Conservation (phyloP, 2,888 invertebrate species). For the Netelia inedita region DNA sequence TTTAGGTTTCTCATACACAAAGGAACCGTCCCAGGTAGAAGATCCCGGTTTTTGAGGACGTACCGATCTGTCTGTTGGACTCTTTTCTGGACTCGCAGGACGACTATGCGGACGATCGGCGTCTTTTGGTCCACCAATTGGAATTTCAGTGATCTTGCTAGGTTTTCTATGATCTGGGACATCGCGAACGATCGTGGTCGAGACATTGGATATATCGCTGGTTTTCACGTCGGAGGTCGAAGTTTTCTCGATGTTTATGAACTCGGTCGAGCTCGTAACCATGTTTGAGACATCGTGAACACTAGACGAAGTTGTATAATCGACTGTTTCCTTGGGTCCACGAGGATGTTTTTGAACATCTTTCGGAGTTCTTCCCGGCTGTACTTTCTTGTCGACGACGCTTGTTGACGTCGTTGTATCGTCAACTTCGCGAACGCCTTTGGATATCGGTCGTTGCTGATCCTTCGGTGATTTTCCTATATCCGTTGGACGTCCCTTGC, state of each 20-base stretch:
- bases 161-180: constrained; percentile 43
- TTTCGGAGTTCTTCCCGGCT: constrained; percentile 57
- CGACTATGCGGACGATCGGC: not conserved
- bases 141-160: constrained; percentile 37
- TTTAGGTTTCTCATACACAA: constrained; percentile 73
- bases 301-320: constrained; percentile 39
- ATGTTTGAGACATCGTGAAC: constrained; percentile 54
- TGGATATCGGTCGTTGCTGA: constrained; percentile 71
- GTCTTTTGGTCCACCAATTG: constrained; percentile 32
- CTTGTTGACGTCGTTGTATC: constrained; percentile 59
- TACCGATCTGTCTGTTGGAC: constrained; percentile 62
- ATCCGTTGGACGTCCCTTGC: constrained; percentile 53
- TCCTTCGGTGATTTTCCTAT: constrained; percentile 38
- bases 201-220: constrained; percentile 65
- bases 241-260: constrained; percentile 67
- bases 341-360: constrained; percentile 31
- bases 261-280: constrained; percentile 59
- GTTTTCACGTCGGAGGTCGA: constrained; percentile 65
- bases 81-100: constrained; percentile 68
- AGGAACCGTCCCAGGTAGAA: constrained; percentile 77
- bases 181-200: constrained; percentile 63
- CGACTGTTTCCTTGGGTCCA: constrained; percentile 33
- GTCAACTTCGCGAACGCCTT: constrained; percentile 26
- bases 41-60: constrained; percentile 72
- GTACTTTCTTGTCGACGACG: constrained; percentile 62